Base-by-base conservation (phyloP, 2,888 invertebrate species). In the Lochmaea crataegi region DNA sequence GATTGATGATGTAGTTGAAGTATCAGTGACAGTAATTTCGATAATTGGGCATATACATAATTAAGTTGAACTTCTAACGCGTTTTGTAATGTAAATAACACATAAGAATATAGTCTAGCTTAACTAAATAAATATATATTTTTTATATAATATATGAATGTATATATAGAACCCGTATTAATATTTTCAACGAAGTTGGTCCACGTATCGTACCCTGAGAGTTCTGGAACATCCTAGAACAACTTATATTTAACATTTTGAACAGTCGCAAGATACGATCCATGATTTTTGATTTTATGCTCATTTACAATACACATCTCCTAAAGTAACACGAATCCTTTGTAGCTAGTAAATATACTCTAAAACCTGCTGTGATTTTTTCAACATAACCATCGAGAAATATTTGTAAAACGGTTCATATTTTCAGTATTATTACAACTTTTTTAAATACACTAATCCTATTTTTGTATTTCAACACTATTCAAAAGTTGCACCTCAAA, bases 261-360 rank as follows among this genome's bases (percentile, higher is more conserved):
- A 85, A 85, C 83, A 73, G 83, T 82, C 81, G 82, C 83, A 82
- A 82, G 85, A 82, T 84, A 84, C 79, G 84, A 78, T 76, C 78
- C 85, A 83, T 82, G 83, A 84, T 86, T 86, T 45, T 87, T 86
- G 86, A 86, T 87, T 87, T 86, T 86, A 80, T 85, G 86, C 87
- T 87, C 87, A 86, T 86, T 85, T 85, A 74, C 79, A 81, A 80
- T 78, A 78, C 72, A 83, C 81, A 83, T 81, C 80, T 79, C 80
- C 80, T 76, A 77, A 68, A 67, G 72, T 76, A 77, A 77, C 76
- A 77, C 76, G 77, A 76, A 73, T 69, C 77, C 77, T 73, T 76
- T 75, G 75, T 75, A 74, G 58, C 68, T 68, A 64, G 60, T 60
- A 32, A 60, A 60, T 60, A 48, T 64, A 71, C 9, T 53, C 68